Evolutionary conservation across 2,888 invertebrate genomes (phyloP).

Genomic region (Cantharis rufa): DNA sequence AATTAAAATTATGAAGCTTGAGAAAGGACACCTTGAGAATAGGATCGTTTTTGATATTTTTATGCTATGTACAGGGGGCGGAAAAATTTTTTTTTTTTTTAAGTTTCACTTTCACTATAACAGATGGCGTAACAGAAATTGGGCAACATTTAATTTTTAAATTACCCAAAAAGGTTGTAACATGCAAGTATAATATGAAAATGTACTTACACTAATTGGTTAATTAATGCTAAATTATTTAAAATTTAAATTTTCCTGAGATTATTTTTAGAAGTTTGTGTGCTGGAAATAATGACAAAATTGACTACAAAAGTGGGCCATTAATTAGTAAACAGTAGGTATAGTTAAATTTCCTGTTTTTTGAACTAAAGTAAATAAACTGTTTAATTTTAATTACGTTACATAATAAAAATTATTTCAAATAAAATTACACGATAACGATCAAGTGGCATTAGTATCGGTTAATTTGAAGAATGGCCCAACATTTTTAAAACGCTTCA

Average conservation of each 20-base stretch:
- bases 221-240: neutral
- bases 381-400: neutral
- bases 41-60: too few relatives aligned
- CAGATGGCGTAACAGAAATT: neutral
- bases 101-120: too few relatives aligned
- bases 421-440: neutral
- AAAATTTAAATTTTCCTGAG: neutral
- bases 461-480: neutral
- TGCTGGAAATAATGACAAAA: neutral
- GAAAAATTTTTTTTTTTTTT: too few relatives aligned
- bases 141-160: neutral
- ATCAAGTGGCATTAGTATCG: neutral
- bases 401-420: neutral
- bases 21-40: too few relatives aligned
- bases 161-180: neutral
- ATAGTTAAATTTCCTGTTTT: neutral
- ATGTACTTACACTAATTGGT: neutral
- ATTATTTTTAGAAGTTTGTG: neutral
- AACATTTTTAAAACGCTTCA: neutral
- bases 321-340: neutral
- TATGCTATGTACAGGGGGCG: too few relatives aligned
- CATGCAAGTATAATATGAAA: neutral
- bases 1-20: too few relatives aligned
- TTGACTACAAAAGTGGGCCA: neutral
- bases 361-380: neutral